Conservation (phyloP, 2,797 vertebrate species). For the Falco concolor region DNA sequence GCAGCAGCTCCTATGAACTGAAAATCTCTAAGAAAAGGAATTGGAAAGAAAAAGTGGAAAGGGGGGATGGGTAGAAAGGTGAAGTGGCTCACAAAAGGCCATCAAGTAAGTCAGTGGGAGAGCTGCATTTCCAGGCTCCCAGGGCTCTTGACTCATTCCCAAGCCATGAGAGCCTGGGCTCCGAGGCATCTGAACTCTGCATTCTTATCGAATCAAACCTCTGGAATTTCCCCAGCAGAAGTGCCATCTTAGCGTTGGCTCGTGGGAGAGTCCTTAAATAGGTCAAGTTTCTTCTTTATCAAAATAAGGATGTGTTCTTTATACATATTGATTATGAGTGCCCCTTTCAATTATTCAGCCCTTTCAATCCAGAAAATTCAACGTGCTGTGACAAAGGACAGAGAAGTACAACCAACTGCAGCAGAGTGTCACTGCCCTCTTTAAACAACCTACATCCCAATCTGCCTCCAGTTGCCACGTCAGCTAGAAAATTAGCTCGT, state of each 20-base stretch:
- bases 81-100: slow-evolving; percentile 22
- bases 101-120: slow-evolving; percentile 35
- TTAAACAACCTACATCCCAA: background rate
- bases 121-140: slow-evolving; percentile 55
- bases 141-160: slow-evolving; percentile 65
- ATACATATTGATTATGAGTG: background rate
- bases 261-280: slow-evolving; percentile 61
- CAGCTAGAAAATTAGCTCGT: background rate
- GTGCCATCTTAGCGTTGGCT: slow-evolving; percentile 52
- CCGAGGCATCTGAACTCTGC: slow-evolving; percentile 49
- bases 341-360: background rate
- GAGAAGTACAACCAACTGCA: background rate
- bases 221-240: slow-evolving; percentile 57
- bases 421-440: background rate
- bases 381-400: background rate
- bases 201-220: slow-evolving; percentile 63
- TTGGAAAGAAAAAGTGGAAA: background rate
- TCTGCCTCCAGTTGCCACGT: background rate
- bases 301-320: slow-evolving; percentile 31
- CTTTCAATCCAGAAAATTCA: background rate
- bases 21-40: background rate
- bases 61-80: slow-evolving; percentile 1
- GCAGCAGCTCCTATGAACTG: background rate
- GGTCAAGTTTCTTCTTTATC: slow-evolving; percentile 45
- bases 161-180: slow-evolving; percentile 23